These are phyloP conservation scores for Chelon labrosus DNA, from an alignment of 2,797 vertebrate genomes.

Conservation along the genomic window DNA sequence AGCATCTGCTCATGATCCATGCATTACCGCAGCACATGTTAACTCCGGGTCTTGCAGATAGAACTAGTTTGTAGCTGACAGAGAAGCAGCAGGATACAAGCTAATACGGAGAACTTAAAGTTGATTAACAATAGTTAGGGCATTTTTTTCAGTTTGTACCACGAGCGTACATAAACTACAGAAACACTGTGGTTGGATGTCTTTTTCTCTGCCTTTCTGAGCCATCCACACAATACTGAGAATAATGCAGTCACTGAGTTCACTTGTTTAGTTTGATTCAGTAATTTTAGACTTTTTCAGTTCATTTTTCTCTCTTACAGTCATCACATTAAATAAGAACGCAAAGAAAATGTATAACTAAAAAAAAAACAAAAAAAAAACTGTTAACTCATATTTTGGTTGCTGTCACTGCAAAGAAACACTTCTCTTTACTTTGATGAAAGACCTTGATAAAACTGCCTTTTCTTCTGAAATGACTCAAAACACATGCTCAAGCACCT, in stretches of 20 bases:
- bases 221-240: conserved; percentile 37
- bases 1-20: conserved; percentile 17
- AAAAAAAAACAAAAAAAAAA: conserved; percentile 23
- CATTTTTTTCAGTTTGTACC: neutral
- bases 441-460: conserved; percentile 81
- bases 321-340: conserved; percentile 45
- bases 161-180: neutral
- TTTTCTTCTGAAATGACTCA: conserved; percentile 63
- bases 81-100: neutral
- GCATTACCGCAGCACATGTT: neutral
- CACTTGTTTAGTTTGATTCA: conserved; percentile 37
- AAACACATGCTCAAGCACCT: conserved; percentile 58
- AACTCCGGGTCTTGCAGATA: conserved; percentile 3
- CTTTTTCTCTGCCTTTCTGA: conserved; percentile 28
- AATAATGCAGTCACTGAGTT: conserved; percentile 20
- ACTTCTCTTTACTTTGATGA: conserved; percentile 81
- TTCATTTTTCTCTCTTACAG: conserved; percentile 27
- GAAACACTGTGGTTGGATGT: neutral
- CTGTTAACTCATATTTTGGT: conserved; percentile 37
- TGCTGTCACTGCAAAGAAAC: conserved; percentile 60
- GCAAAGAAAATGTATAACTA: conserved; percentile 36
- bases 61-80: conserved; percentile 26
- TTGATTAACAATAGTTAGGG: neutral
- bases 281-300: conserved; percentile 11
- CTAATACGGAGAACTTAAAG: conserved; percentile 3